Conservation (phyloP, 1,140 invertebrate genomes). For the Drosophila erecta region DNA sequence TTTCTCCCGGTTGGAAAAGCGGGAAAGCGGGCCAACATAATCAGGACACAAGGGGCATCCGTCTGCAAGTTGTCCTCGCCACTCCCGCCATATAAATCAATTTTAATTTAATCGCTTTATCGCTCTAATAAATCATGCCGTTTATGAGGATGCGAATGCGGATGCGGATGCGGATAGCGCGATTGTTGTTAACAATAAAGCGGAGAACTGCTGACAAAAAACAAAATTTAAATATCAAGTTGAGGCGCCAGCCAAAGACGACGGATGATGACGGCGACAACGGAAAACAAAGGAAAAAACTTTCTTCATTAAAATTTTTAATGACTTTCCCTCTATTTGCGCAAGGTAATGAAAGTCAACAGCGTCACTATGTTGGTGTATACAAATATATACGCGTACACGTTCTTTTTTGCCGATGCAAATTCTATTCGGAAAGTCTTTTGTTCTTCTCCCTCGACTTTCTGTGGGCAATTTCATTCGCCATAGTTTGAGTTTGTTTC, state of each 20-base stretch:
- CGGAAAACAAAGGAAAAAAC: slow-evolving; percentile 76
- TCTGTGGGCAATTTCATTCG: slow-evolving; percentile 8
- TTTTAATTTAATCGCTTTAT: slow-evolving; percentile 83
- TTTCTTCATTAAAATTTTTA: slow-evolving; percentile 82
- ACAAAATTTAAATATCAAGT: slow-evolving; percentile 80
- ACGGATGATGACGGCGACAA: slow-evolving; percentile 32
- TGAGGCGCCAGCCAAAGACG: slow-evolving; percentile 49
- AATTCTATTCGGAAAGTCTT: slow-evolving; percentile 48
- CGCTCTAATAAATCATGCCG: slow-evolving; percentile 75
- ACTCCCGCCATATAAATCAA: slow-evolving; percentile 70
- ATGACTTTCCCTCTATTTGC: slow-evolving; percentile 79
- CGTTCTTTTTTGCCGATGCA: slow-evolving; percentile 42
- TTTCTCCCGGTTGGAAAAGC: neutral
- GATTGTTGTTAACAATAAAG: slow-evolving; percentile 76
- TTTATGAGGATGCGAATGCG: slow-evolving; percentile 20
- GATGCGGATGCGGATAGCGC: slow-evolving; percentile 21
- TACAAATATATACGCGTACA: slow-evolving; percentile 37
- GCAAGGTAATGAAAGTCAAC: slow-evolving; percentile 80
- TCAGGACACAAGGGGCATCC: slow-evolving; percentile 29
- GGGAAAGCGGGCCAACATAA: slow-evolving; percentile 29
- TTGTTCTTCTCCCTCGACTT: slow-evolving; percentile 11
- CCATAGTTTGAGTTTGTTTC: slow-evolving; percentile 25
- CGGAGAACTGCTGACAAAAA: slow-evolving; percentile 62
- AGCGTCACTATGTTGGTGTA: slow-evolving; percentile 66
- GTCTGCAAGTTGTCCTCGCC: slow-evolving; percentile 40